A percentile compares a stretch with the other conserved stretches of the same genome.
Evolutionary conservation across 2,888 invertebrate species (phyloP).

Genomic region (Nemurella pictetii): DNA sequence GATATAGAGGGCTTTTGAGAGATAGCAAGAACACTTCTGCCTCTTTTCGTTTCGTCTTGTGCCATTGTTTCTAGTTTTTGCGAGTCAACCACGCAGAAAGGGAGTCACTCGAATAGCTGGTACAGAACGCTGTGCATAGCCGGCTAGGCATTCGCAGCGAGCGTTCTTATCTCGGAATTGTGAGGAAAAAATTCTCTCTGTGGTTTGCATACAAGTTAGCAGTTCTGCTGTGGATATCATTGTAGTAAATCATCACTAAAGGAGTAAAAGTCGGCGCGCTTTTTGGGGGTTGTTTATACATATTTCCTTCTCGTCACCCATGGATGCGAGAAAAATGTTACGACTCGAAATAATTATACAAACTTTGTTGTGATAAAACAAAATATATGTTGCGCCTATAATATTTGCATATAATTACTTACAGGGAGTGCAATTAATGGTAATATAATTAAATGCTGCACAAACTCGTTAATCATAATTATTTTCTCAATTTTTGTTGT

Average conservation of each 20-base stretch:
- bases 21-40: constrained; percentile 13
- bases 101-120: constrained; percentile 16
- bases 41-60: constrained; percentile 13
- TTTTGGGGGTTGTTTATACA: neutral
- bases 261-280: neutral
- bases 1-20: constrained; percentile 27
- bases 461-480: neutral
- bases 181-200: constrained; percentile 5
- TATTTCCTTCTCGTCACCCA: neutral
- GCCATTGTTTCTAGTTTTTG: constrained; percentile 29
- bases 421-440: neutral
- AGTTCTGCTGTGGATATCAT: neutral
- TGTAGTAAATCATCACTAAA: neutral
- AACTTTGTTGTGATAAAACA: neutral
- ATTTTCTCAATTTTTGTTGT: neutral
- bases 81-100: constrained; percentile 6
- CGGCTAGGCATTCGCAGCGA: neutral
- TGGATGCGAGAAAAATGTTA: neutral
- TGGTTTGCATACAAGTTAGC: constrained; percentile 21
- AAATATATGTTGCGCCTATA: neutral
- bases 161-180: constrained; percentile 23
- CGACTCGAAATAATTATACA: neutral
- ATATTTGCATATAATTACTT: neutral
- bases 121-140: constrained; percentile 4
- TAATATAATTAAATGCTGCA: neutral